phyloP scores from a whole-genome alignment of 1,140 invertebrate genomes.

The Cyclina sinensis region DNA sequence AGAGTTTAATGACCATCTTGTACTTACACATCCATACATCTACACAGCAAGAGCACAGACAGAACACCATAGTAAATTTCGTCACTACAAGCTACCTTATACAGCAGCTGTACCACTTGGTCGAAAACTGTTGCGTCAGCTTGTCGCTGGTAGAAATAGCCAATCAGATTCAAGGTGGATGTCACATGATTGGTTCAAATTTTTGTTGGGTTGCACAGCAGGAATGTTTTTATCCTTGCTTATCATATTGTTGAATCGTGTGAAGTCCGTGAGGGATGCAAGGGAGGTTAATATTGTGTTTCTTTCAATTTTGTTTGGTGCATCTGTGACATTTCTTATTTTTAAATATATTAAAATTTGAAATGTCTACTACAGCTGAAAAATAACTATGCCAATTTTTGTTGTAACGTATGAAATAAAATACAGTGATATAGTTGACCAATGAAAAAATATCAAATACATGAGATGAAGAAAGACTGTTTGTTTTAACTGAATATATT shows the following conservation, averaged over 20 bases:
- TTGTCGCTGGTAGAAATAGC: constrained; percentile 22
- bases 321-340: constrained; percentile 25
- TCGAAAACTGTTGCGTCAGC: background rate
- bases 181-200: constrained; percentile 59
- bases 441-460: too few species aligned
- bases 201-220: constrained; percentile 45
- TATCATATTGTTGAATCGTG: constrained; percentile 22
- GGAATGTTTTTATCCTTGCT: constrained; percentile 10
- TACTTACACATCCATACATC: constrained; percentile 42
- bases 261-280: constrained; percentile 27
- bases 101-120: background rate
- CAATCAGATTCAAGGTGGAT: constrained; percentile 44
- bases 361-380: too few species aligned
- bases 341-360: constrained; percentile 42
- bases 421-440: too few species aligned
- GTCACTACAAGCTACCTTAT: constrained; percentile 17
- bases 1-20: constrained; percentile 36
- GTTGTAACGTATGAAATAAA: too few species aligned
- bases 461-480: too few species aligned
- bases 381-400: too few species aligned
- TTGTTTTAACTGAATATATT: too few species aligned
- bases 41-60: constrained; percentile 15
- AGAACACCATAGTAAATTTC: constrained; percentile 45
- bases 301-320: constrained; percentile 20
- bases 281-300: constrained; percentile 45